phyloP scores from a whole-genome alignment of 37 sponge, comb jelly and placozoan genomes.

The Beroe ovata region DNA sequence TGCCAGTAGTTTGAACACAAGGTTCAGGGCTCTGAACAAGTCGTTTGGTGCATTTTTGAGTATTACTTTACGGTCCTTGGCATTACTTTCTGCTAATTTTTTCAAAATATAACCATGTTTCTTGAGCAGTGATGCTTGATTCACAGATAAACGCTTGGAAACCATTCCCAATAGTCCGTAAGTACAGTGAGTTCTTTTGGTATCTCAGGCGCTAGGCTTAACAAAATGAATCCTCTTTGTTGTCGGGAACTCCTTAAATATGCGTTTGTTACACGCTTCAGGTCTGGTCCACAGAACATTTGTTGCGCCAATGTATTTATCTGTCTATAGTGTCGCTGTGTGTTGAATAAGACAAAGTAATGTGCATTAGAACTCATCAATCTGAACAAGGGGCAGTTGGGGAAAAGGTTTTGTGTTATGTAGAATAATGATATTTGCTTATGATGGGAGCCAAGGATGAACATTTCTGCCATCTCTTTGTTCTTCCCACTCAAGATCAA shows the following conservation, averaged over 20 bases:
- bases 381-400: slow-evolving; percentile 14
- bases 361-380: slow-evolving; percentile 1
- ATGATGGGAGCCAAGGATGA: slow-evolving; percentile 29
- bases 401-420: slow-evolving; percentile 55
- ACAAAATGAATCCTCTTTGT: slow-evolving; percentile 1
- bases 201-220: background rate
- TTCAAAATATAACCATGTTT: slow-evolving; percentile 17
- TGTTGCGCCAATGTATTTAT: slow-evolving; percentile 31
- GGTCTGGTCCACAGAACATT: slow-evolving; percentile 1
- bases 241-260: background rate
- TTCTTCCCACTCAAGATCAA: background rate
- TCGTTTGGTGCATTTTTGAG: background rate
- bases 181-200: slow-evolving; percentile 32
- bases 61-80: background rate
- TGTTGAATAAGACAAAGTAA: slow-evolving; percentile 15
- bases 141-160: slow-evolving; percentile 39
- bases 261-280: background rate
- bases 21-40: background rate
- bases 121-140: background rate
- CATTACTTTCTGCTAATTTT: background rate
- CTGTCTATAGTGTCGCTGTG: slow-evolving; percentile 16
- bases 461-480: background rate
- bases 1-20: slow-evolving; percentile 15
- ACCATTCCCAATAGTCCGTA: slow-evolving; percentile 40
- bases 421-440: background rate